A percentile compares a stretch with the other conserved stretches of the same genome.
Evolutionary conservation across 1,140 invertebrate species (phyloP).

Genomic region (Cyphomyrmex costatus): DNA sequence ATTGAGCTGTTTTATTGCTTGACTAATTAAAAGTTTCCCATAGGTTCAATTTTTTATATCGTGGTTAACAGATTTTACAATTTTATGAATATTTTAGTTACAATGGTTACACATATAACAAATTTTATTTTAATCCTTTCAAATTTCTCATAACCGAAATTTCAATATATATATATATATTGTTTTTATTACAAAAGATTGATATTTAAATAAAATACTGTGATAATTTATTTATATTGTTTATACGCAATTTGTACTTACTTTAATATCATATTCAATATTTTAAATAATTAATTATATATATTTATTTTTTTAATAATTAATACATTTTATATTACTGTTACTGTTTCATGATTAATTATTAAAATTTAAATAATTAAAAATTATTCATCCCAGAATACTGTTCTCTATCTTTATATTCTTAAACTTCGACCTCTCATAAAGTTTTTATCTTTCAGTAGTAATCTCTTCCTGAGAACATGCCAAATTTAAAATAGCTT

Average conservation of each 20-base stretch:
- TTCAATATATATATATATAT: too few species aligned
- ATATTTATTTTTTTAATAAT: background rate
- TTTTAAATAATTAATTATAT: background rate
- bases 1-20: background rate
- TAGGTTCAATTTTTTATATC: background rate
- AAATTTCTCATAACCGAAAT: background rate
- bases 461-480: background rate
- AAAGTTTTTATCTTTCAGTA: background rate
- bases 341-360: background rate
- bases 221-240: background rate
- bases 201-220: background rate
- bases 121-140: background rate
- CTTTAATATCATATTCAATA: background rate
- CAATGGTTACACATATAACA: background rate
- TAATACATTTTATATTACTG: background rate
- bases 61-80: background rate
- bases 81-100: conserved; percentile 8
- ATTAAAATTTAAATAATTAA: conserved; percentile 1
- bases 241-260: background rate
- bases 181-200: background rate
- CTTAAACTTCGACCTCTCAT: background rate
- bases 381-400: conserved; percentile 9
- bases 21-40: background rate
- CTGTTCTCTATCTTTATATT: background rate
- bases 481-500: background rate